Evolutionary conservation across 2,888 invertebrate genomes (phyloP).

Genomic region (Chymomyza fuscimana): DNA sequence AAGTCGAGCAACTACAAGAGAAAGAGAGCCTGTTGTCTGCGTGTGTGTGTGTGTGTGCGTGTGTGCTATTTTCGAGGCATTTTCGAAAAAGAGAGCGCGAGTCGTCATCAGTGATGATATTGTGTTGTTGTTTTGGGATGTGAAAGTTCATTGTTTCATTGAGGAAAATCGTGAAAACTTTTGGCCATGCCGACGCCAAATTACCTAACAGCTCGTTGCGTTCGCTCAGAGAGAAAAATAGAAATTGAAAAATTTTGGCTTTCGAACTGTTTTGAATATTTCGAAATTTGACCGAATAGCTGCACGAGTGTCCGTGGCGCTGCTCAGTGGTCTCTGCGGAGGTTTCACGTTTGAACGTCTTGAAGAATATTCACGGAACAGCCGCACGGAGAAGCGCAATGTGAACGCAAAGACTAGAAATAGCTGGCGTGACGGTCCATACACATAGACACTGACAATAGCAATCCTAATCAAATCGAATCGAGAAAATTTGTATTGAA

Average conservation of each 20-base stretch:
- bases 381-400: conserved; percentile 68
- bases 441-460: conserved; percentile 56
- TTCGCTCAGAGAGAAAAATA: background rate
- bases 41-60: no score
- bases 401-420: conserved; percentile 69
- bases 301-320: conserved; percentile 32
- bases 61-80: background rate
- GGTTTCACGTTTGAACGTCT: conserved; percentile 79
- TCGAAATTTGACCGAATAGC: conserved; percentile 17
- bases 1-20: conserved; percentile 5
- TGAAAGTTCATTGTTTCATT: conserved; percentile 75
- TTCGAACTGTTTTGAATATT: conserved; percentile 27
- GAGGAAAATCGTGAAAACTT: conserved; percentile 64
- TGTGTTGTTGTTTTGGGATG: conserved; percentile 48
- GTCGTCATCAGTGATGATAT: conserved; percentile 7
- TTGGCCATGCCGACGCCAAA: conserved; percentile 47
- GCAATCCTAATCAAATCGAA: conserved; percentile 29
- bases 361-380: conserved; percentile 61
- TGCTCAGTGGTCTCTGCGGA: conserved; percentile 80
- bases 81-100: conserved; percentile 15
- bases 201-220: conserved; percentile 56
- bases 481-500: conserved; percentile 34
- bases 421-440: conserved; percentile 69
- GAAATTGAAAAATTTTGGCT: conserved; percentile 1
- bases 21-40: background rate